A percentile compares a stretch with the other conserved stretches of the same genome.
Conservation (phyloP, 2,888 invertebrate genomes). For the Agrochola lota region DNA sequence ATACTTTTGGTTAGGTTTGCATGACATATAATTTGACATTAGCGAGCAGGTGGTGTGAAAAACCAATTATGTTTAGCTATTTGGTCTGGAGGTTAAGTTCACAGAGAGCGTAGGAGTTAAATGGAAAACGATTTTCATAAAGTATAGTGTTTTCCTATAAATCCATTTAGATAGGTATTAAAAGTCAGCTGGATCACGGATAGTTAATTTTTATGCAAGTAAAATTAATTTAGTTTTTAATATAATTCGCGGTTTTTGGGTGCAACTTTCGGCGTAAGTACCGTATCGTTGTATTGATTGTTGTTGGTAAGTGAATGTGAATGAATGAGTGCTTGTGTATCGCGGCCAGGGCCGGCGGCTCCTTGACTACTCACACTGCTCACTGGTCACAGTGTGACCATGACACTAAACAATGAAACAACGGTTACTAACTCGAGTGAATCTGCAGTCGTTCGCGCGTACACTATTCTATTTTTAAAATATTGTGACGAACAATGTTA, state of each 20-base stretch:
- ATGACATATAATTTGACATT: too few relatives aligned
- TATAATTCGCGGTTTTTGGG: not conserved
- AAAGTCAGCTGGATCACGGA: not conserved
- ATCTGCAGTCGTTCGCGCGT: conserved; percentile 42
- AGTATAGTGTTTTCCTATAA: not conserved
- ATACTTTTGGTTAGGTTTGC: too few relatives aligned
- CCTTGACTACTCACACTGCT: conserved; percentile 57
- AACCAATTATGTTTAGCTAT: not conserved
- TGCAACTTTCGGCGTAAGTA: conserved; percentile 8
- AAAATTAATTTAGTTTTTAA: not conserved
- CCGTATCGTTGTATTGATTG: conserved; percentile 46
- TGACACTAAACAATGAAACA: conserved; percentile 63
- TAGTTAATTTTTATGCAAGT: not conserved
- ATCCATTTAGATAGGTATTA: not conserved
- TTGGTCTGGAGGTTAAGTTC: not conserved
- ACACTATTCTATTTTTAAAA: conserved; percentile 44
- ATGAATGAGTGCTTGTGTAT: conserved; percentile 70
- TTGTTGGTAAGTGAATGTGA: conserved; percentile 64
- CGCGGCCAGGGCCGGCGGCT: conserved; percentile 72
- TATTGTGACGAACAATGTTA: conserved; percentile 20
- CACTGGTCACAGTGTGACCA: conserved; percentile 56
- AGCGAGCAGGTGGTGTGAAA: not conserved
- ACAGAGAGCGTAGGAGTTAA: not conserved
- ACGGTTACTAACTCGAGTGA: conserved; percentile 53
- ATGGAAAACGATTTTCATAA: conserved; percentile 9